Evolutionary conservation across 2,113 vertebrate genomes (phyloP).

Genomic region (Mormoops blainvillei): DNA sequence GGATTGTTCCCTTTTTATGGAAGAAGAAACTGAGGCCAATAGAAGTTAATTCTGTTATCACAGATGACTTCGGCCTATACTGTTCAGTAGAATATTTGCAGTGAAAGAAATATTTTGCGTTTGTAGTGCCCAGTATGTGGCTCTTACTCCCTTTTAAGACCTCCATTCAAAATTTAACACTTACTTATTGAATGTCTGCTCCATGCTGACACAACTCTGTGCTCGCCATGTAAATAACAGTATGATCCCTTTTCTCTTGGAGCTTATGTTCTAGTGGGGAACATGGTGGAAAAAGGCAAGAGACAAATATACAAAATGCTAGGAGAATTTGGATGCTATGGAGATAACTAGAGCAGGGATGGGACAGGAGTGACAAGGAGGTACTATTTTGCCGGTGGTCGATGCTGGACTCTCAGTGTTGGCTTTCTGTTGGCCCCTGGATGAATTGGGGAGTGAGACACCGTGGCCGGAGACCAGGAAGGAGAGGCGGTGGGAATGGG

Average conservation of each 20-base stretch:
- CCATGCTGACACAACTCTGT: background rate
- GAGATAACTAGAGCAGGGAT: background rate
- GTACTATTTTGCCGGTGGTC: background rate
- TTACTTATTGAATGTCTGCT: background rate
- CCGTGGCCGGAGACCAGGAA: background rate
- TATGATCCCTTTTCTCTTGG: background rate
- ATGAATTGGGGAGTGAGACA: background rate
- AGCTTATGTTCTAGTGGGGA: background rate
- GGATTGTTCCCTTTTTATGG: background rate
- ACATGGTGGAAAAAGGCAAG: background rate
- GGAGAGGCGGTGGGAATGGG: background rate
- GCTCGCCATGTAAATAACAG: background rate
- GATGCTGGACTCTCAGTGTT: background rate
- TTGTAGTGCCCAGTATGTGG: background rate
- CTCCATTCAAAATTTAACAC: background rate
- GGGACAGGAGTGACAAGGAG: background rate
- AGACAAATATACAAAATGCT: background rate
- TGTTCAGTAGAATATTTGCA: background rate
- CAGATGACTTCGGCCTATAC: background rate
- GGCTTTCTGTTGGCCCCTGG: background rate
- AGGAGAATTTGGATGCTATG: background rate
- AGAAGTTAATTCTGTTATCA: background rate
- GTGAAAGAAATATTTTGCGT: background rate
- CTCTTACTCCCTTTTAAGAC: background rate
- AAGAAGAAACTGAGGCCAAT: background rate